phyloP scores from a whole-genome alignment of 1,140 invertebrate genomes.

The Teleopsis dalmanni region DNA sequence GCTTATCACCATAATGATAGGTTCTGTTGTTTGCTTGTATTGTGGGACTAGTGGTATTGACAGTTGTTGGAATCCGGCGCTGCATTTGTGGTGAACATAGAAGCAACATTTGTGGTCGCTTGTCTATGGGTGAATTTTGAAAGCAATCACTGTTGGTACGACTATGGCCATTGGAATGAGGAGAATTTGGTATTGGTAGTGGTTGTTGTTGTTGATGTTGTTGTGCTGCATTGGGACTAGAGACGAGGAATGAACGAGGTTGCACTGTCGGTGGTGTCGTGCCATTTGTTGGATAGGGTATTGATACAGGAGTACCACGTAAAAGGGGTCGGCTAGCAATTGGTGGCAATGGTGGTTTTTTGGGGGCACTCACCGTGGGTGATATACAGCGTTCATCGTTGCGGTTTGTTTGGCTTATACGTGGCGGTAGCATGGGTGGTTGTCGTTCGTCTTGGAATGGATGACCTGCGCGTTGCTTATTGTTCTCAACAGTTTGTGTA shows the following conservation, averaged over 20 bases:
- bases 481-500: slow-evolving; percentile 12
- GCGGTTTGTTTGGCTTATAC: slow-evolving; percentile 43
- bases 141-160: slow-evolving; percentile 11
- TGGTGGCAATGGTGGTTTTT: slow-evolving; percentile 64
- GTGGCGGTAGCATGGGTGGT: slow-evolving; percentile 47
- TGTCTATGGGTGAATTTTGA: slow-evolving; percentile 9
- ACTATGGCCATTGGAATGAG: slow-evolving; percentile 23
- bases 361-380: slow-evolving; percentile 48
- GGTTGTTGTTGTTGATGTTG: not conserved
- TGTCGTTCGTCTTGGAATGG: slow-evolving; percentile 27
- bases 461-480: not conserved
- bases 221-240: slow-evolving; percentile 2
- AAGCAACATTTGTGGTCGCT: slow-evolving; percentile 11
- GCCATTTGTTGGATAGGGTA: slow-evolving; percentile 37
- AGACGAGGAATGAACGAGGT: not conserved
- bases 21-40: not conserved
- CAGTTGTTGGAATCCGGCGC: slow-evolving; percentile 34
- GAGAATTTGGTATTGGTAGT: slow-evolving; percentile 8
- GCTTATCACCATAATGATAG: slow-evolving; percentile 10
- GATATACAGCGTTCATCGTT: slow-evolving; percentile 5
- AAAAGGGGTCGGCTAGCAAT: slow-evolving; percentile 55
- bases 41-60: not conserved
- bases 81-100: slow-evolving; percentile 50
- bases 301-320: slow-evolving; percentile 22
- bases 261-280: slow-evolving; percentile 7